Percentiles rank a stretch among this genome's conserved stretches.
These are phyloP conservation scores for Aurelia aurita DNA, from an alignment of 30 jellyfish, hydroid and myxozoan genomes.

Conservation along the genomic window DNA sequence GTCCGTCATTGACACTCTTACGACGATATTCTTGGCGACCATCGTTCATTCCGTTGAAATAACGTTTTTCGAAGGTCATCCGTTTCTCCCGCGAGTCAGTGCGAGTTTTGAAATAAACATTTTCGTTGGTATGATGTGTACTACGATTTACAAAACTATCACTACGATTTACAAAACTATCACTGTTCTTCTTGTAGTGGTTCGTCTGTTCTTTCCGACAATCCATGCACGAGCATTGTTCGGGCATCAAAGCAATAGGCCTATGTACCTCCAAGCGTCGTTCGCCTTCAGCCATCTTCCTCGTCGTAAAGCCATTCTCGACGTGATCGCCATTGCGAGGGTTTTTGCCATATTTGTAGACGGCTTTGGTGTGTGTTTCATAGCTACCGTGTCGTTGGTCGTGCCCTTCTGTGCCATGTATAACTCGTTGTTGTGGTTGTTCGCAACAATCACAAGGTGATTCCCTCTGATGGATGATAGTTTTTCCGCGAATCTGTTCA, in stretches of 20 bases:
- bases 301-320: neutral
- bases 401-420: neutral
- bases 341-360: too few relatives aligned
- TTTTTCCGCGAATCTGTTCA: neutral
- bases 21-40: too few relatives aligned
- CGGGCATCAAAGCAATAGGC: slow-evolving; percentile 48
- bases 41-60: too few relatives aligned
- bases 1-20: too few relatives aligned
- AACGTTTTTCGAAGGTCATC: too few relatives aligned
- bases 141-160: neutral
- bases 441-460: slow-evolving; percentile 1
- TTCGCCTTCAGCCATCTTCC: neutral
- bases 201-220: slow-evolving; percentile 5
- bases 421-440: neutral
- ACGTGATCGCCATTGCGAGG: too few relatives aligned
- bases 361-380: too few relatives aligned
- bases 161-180: too few relatives aligned
- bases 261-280: neutral
- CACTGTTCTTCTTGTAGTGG: neutral
- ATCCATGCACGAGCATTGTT: slow-evolving; percentile 32
- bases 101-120: too few relatives aligned
- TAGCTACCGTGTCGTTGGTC: too few relatives aligned
- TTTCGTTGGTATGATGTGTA: too few relatives aligned
- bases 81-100: too few relatives aligned
- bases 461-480: neutral